Evolutionary conservation across 2,797 vertebrate genomes (phyloP).

Genomic region (Nasua narica): DNA sequence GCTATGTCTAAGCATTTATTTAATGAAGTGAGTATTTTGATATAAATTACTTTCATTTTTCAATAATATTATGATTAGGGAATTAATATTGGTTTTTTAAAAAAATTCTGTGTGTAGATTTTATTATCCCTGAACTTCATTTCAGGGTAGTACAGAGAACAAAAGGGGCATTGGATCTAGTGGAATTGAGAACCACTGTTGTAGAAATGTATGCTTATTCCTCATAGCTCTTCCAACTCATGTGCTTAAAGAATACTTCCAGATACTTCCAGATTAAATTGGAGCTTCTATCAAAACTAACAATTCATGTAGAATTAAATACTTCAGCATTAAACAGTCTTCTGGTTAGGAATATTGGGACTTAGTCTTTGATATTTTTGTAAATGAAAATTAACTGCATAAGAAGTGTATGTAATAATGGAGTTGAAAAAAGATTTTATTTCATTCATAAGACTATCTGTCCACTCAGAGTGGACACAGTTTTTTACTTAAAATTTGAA

Average conservation of each 20-base stretch:
- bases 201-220: not conserved
- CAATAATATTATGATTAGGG: not conserved
- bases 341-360: not conserved
- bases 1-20: not conserved
- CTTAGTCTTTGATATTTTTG: not conserved
- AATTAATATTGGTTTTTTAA: not conserved
- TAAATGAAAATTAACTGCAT: not conserved
- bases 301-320: not conserved
- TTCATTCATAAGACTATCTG: not conserved
- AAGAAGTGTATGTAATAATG: not conserved
- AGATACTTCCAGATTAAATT: not conserved
- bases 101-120: not conserved
- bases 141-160: not conserved
- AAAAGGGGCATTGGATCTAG: not conserved
- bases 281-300: not conserved
- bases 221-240: not conserved
- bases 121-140: not conserved
- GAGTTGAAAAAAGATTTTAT: not conserved
- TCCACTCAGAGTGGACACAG: not conserved
- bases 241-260: not conserved
- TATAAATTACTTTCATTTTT: not conserved
- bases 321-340: not conserved
- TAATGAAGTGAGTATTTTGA: not conserved
- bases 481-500: slow-evolving; percentile 17
- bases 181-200: not conserved